phyloP scores from a whole-genome alignment of 2,888 invertebrate genomes.

The Pammene fasciana region DNA sequence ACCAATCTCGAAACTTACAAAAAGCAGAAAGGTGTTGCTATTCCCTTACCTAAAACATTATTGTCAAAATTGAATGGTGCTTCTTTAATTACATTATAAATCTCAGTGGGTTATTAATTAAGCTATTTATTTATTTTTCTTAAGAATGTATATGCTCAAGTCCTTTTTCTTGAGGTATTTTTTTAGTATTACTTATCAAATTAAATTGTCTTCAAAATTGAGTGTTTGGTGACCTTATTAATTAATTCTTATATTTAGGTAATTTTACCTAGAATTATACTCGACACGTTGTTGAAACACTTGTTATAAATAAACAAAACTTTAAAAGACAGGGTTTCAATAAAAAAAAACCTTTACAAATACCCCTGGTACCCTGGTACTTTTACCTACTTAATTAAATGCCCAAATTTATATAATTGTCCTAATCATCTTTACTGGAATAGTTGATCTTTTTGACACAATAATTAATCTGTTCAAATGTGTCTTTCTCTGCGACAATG shows the following conservation, averaged over 20 bases:
- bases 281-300: constrained; percentile 12
- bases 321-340: constrained; percentile 16
- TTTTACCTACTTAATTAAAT: not conserved
- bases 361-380: not conserved
- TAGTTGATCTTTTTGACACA: no score
- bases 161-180: constrained; percentile 10
- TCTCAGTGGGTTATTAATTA: constrained; percentile 46
- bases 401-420: not conserved
- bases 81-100: constrained; percentile 38
- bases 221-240: constrained; percentile 31
- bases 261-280: constrained; percentile 25
- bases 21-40: not conserved
- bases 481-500: not conserved
- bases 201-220: constrained; percentile 13
- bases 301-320: constrained; percentile 18
- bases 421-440: not conserved
- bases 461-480: not conserved
- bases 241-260: constrained; percentile 10
- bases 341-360: constrained; percentile 1
- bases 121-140: constrained; percentile 43
- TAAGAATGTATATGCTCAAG: constrained; percentile 24
- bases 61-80: constrained; percentile 34
- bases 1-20: not conserved
- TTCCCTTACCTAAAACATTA: not conserved
- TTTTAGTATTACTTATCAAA: constrained; percentile 6